phyloP scores from a whole-genome alignment of 2,797 vertebrate species.

The Cirrhinus molitorella region DNA sequence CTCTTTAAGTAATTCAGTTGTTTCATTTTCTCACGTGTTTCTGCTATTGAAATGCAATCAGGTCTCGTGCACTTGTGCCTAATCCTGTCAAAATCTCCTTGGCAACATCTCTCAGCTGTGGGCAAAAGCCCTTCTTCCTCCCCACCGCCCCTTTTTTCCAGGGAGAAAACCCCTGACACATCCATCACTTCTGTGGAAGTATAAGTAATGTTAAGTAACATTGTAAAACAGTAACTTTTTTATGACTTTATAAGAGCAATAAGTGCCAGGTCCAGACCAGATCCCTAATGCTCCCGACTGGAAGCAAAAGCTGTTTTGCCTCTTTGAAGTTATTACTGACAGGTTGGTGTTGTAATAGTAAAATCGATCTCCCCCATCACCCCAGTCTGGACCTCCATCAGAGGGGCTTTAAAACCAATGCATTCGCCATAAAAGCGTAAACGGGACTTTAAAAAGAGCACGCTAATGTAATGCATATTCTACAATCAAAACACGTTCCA shows the following conservation, averaged over 20 bases:
- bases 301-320: conserved; percentile 68
- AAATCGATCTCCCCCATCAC: conserved; percentile 65
- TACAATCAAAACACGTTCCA: background rate
- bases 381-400: conserved; percentile 56
- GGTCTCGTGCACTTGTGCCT: conserved; percentile 83
- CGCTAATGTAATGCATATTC: background rate
- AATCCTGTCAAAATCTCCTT: conserved; percentile 84
- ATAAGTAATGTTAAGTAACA: conserved; percentile 50
- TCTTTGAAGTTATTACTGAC: conserved; percentile 77
- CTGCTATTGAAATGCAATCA: conserved; percentile 78
- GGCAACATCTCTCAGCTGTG: conserved; percentile 73
- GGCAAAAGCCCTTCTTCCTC: conserved; percentile 56
- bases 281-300: conserved; percentile 64
- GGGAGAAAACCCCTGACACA: conserved; percentile 41
- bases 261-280: conserved; percentile 51
- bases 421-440: conserved; percentile 46
- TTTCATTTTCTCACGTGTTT: conserved; percentile 81
- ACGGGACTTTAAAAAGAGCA: background rate
- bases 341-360: conserved; percentile 74
- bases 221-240: conserved; percentile 62
- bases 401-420: conserved; percentile 50
- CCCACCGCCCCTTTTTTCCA: conserved; percentile 54
- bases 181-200: conserved; percentile 61
- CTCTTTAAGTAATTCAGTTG: conserved; percentile 70
- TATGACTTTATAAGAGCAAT: conserved; percentile 71